Evolutionary conservation across 2,888 invertebrate genomes (phyloP).

Genomic region (Hecatera dysodea): DNA sequence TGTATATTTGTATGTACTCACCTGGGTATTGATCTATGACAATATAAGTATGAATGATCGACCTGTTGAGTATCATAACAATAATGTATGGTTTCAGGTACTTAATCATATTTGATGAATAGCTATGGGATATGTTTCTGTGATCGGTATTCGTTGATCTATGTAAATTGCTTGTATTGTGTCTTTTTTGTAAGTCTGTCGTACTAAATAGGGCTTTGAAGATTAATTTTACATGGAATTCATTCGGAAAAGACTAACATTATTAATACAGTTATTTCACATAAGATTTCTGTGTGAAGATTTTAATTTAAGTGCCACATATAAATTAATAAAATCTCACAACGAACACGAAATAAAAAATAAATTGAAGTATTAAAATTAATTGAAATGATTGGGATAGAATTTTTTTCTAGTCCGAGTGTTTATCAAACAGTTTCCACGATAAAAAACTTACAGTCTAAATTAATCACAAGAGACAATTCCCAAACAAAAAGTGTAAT

Average conservation of each 20-base stretch:
- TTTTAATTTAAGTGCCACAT: no score
- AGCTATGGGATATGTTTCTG: background rate
- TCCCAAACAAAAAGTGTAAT: conserved; percentile 29
- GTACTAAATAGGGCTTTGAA: no score
- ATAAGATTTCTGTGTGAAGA: no score
- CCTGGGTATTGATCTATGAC: conserved; percentile 23
- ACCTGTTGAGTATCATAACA: conserved; percentile 43
- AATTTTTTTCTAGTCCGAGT: background rate
- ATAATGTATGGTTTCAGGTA: conserved; percentile 14
- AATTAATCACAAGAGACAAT: conserved; percentile 16
- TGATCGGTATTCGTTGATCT: background rate
- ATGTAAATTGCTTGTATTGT: no score
- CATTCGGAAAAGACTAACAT: no score
- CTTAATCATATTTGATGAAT: conserved; percentile 6
- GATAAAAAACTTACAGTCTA: background rate
- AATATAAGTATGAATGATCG: conserved; percentile 23
- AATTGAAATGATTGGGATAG: background rate
- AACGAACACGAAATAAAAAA: no score
- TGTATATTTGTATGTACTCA: no score
- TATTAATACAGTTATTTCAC: no score
- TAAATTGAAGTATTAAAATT: background rate
- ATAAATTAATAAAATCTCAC: no score
- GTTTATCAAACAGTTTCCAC: conserved; percentile 6
- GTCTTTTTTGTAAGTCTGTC: no score
- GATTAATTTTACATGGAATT: no score